Percentiles rank a stretch among this genome's conserved stretches.
These are phyloP conservation scores for Paguma larvata DNA, from an alignment of 2,797 vertebrate species.

Conservation along the genomic window DNA sequence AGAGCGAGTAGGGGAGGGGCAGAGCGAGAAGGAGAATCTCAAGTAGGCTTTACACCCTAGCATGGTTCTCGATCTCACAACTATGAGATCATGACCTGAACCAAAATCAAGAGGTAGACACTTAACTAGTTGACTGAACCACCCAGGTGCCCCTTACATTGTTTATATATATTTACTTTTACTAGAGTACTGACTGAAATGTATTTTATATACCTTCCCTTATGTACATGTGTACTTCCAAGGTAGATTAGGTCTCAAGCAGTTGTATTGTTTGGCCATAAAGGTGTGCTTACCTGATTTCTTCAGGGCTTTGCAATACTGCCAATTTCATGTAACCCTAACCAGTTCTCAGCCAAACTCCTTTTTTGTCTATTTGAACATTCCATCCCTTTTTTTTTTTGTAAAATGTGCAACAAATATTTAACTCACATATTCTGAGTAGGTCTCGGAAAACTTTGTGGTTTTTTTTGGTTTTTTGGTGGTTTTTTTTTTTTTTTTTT, in stretches of 20 bases:
- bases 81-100: no score
- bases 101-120: no score
- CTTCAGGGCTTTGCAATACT: not conserved
- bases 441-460: conserved; percentile 29
- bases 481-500: not conserved
- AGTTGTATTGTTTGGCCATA: not conserved
- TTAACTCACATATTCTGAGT: not conserved
- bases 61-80: no score
- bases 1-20: no score
- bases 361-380: not conserved
- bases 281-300: not conserved
- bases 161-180: not conserved
- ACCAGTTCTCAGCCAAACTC: not conserved
- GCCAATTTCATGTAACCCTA: not conserved
- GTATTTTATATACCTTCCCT: not conserved
- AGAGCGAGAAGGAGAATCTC: no score
- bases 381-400: not conserved
- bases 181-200: not conserved
- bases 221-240: not conserved
- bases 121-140: no score
- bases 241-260: not conserved
- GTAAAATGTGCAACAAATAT: not conserved
- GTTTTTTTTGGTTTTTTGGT: no score
- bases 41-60: no score
- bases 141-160: not conserved